phyloP scores from a whole-genome alignment of 2,888 invertebrate genomes.

The Camptogramma bilineatum region DNA sequence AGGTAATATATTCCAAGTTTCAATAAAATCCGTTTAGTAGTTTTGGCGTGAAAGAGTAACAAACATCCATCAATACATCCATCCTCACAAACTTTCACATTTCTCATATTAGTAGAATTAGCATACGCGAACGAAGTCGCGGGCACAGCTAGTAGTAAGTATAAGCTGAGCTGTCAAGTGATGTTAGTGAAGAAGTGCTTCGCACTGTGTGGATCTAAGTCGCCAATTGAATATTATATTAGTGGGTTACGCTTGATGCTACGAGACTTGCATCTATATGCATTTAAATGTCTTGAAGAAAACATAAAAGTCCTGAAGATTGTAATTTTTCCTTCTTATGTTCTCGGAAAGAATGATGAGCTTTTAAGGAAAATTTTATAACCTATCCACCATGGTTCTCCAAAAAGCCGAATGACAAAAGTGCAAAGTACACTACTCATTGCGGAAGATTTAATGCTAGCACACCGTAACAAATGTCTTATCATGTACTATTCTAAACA shows the following conservation, averaged over 20 bases:
- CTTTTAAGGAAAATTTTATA: conserved; percentile 32
- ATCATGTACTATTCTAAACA: background rate
- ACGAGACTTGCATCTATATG: background rate
- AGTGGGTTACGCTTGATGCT: background rate
- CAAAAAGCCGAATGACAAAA: conserved; percentile 13
- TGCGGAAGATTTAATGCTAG: background rate
- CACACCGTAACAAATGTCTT: background rate
- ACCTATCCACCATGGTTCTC: background rate
- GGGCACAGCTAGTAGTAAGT: too few relatives aligned
- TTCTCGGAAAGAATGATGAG: conserved; percentile 28
- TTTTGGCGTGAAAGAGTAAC: too few relatives aligned
- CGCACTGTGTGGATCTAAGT: background rate
- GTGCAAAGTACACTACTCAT: background rate
- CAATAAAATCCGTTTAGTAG: too few relatives aligned
- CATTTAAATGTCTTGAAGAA: conserved; percentile 3
- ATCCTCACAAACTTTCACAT: too few relatives aligned
- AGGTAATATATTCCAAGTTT: too few relatives aligned
- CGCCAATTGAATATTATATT: background rate
- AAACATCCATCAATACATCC: too few relatives aligned
- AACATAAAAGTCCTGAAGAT: conserved; percentile 13
- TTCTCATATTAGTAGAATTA: too few relatives aligned
- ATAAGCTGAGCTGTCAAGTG: too few relatives aligned
- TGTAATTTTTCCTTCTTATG: conserved; percentile 30
- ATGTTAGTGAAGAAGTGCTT: background rate
- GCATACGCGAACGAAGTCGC: too few relatives aligned